Evolutionary conservation across 2,888 invertebrate genomes (phyloP).

Genomic region (Cheilosia scutellata): DNA sequence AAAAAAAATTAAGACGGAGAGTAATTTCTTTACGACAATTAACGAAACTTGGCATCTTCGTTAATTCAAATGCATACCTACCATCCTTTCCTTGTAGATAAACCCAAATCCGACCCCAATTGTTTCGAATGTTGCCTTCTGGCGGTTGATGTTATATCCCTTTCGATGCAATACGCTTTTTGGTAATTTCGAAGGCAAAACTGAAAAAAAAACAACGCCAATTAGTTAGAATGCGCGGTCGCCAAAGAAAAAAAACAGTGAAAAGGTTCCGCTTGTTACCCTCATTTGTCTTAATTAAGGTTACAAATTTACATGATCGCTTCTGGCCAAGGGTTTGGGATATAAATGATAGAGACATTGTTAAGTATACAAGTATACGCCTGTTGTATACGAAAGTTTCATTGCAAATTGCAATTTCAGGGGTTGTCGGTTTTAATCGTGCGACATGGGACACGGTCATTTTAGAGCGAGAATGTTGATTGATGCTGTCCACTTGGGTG

Average conservation of each 20-base stretch:
- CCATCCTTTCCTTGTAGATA: neutral
- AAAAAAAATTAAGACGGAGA: neutral
- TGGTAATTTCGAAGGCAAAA: slow-evolving; percentile 10
- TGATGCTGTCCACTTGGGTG: no score
- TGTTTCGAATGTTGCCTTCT: slow-evolving; percentile 24
- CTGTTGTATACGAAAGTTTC: neutral
- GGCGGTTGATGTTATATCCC: neutral
- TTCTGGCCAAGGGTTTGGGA: neutral
- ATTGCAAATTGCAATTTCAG: neutral
- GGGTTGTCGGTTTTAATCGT: no score
- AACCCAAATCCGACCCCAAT: slow-evolving; percentile 36
- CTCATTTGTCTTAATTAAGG: slow-evolving; percentile 33
- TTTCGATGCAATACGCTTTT: slow-evolving; percentile 14
- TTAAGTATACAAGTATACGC: neutral
- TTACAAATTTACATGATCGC: slow-evolving; percentile 16
- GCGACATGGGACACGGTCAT: no score
- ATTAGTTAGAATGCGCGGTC: slow-evolving; percentile 13
- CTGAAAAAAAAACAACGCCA: slow-evolving; percentile 2
- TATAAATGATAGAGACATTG: neutral
- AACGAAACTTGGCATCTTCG: slow-evolving; percentile 7
- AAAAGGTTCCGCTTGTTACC: neutral
- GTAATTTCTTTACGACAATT: neutral
- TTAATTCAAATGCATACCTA: slow-evolving; percentile 10
- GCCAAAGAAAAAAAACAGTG: neutral
- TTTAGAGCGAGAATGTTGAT: no score